Percentiles rank a stretch among this genome's conserved stretches.
Conservation (phyloP, 1,140 invertebrate genomes). For the Caenorhabditis latens region DNA sequence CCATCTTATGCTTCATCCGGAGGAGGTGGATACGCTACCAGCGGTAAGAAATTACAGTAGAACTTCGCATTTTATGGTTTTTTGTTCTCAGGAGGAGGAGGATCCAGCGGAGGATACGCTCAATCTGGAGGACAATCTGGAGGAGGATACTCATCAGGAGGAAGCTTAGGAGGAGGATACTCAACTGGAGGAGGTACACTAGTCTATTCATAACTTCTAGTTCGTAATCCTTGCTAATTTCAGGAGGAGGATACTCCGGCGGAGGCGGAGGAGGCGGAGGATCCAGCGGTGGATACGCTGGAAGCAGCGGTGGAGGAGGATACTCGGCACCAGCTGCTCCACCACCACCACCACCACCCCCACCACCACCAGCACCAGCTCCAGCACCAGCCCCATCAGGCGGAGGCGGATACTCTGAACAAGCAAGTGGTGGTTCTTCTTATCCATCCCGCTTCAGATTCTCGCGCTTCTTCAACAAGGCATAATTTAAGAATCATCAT, state of each 20-base stretch:
- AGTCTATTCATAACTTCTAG: background rate
- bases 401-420: conserved; percentile 50
- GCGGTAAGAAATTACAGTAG: background rate
- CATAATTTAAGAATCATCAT: conserved; percentile 13
- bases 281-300: conserved; percentile 44
- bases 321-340: conserved; percentile 45
- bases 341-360: conserved; percentile 41
- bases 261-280: conserved; percentile 5
- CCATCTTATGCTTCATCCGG: background rate
- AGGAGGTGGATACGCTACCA: conserved; percentile 28
- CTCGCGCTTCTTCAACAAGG: conserved; percentile 50
- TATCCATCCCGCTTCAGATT: conserved; percentile 38
- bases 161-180: background rate
- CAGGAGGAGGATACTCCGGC: conserved; percentile 15
- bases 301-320: conserved; percentile 18
- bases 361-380: conserved; percentile 51
- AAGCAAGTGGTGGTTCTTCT: conserved; percentile 54
- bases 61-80: too few relatives aligned
- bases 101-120: conserved; percentile 25
- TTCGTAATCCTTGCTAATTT: background rate
- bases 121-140: background rate
- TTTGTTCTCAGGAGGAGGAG: background rate
- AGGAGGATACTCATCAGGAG: conserved; percentile 29
- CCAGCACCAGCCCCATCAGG: conserved; percentile 26
- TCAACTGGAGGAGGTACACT: conserved; percentile 18